Evolutionary conservation across 1,140 invertebrate genomes (phyloP).

Genomic region (Sycophila sp.): DNA sequence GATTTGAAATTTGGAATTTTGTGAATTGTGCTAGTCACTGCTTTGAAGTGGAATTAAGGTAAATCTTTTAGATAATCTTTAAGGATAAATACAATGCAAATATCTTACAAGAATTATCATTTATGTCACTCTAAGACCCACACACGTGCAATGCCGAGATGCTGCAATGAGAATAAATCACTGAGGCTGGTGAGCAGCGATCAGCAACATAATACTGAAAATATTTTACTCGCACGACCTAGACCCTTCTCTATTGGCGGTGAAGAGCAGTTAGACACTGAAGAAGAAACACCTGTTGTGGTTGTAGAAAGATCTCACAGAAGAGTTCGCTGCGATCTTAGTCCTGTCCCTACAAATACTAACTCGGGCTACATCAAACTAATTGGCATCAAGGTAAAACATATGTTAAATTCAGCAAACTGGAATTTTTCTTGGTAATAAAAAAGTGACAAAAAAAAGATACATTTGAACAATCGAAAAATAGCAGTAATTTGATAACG

Average conservation of each 20-base stretch:
- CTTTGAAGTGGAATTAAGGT: constrained; percentile 30
- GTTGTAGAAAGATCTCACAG: constrained; percentile 62
- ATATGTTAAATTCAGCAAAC: neutral
- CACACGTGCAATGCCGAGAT: constrained; percentile 66
- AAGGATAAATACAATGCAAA: neutral
- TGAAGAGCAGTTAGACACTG: constrained; percentile 56
- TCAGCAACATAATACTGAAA: constrained; percentile 55
- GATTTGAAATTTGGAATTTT: constrained; percentile 18
- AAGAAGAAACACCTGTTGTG: constrained; percentile 55
- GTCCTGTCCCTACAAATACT: constrained; percentile 60
- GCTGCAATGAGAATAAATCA: constrained; percentile 65
- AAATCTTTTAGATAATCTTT: neutral
- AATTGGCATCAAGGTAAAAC: constrained; percentile 61
- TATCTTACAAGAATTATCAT: neutral
- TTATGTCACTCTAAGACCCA: constrained; percentile 20
- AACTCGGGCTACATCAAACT: constrained; percentile 59
- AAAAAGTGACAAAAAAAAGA: neutral
- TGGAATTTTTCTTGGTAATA: neutral
- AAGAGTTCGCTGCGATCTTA: constrained; percentile 62
- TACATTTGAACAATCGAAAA: neutral
- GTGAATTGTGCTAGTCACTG: constrained; percentile 28
- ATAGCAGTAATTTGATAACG: neutral
- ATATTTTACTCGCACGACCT: constrained; percentile 57
- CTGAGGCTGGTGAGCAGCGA: constrained; percentile 62
- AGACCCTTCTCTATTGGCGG: constrained; percentile 55